Evolutionary conservation across 2,113 vertebrate genomes (phyloP).

Genomic region (Grus americana): DNA sequence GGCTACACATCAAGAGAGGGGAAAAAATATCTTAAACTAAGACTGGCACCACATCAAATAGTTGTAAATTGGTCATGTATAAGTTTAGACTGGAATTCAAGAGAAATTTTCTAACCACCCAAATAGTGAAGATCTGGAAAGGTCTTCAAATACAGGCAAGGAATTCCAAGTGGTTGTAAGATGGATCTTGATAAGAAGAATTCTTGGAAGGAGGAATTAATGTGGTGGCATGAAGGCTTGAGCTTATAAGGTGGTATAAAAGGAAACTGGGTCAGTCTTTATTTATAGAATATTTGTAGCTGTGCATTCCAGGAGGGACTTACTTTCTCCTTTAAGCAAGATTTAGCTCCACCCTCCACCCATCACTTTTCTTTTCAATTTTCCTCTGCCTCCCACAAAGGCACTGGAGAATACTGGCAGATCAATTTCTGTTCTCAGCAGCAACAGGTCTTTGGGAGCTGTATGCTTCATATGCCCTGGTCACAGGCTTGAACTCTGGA

Average conservation of each 20-base stretch:
- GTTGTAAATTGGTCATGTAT: not conserved
- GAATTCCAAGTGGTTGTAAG: not conserved
- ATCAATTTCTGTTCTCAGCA: not conserved
- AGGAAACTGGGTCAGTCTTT: not conserved
- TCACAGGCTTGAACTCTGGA: not conserved
- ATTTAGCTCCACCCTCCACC: not conserved
- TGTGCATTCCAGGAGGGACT: not conserved
- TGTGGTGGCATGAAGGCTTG: not conserved
- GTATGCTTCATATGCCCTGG: not conserved
- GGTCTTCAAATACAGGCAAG: not conserved
- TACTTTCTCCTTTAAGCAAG: not conserved
- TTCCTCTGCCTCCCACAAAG: not conserved
- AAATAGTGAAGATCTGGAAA: not conserved
- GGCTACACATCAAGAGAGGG: not conserved
- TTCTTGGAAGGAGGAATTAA: not conserved
- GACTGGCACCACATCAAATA: constrained; percentile 25
- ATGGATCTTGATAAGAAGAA: not conserved
- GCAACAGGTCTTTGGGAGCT: not conserved
- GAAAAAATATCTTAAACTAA: not conserved
- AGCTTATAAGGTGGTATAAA: not conserved
- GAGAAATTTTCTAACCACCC: not conserved
- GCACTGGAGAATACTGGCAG: not conserved
- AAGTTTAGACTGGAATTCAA: not conserved
- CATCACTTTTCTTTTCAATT: not conserved
- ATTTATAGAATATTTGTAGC: not conserved